Evolutionary conservation across 2,113 vertebrate species (phyloP).

Genomic region (Phylloscopus trochiloides): DNA sequence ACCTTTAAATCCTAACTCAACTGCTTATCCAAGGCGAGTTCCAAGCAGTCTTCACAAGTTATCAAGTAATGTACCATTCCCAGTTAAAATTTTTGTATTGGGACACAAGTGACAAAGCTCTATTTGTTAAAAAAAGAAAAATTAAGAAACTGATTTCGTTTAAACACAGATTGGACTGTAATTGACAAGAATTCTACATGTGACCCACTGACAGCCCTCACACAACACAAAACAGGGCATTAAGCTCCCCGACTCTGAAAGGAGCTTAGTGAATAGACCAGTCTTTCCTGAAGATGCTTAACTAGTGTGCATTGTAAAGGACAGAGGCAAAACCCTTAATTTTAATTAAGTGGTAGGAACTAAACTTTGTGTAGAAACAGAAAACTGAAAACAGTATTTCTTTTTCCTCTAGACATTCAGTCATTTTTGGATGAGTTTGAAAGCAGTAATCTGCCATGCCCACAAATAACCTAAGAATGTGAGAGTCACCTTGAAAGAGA

Average conservation of each 20-base stretch:
- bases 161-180: background rate
- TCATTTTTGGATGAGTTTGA: background rate
- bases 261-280: background rate
- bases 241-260: background rate
- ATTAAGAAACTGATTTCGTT: background rate
- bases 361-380: background rate
- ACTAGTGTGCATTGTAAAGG: fast-evolving
- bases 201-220: background rate
- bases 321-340: background rate
- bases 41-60: background rate
- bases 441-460: background rate
- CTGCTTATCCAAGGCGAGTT: background rate
- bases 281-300: background rate
- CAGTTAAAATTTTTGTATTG: background rate
- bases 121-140: background rate
- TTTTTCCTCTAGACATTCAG: background rate
- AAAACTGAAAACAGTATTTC: background rate
- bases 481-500: background rate
- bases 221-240: background rate
- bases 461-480: background rate
- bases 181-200: background rate
- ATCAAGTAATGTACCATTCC: background rate
- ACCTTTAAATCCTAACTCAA: background rate
- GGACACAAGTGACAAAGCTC: background rate
- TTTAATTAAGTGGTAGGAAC: background rate